Evolutionary conservation across 2,797 vertebrate species (phyloP).

Genomic region (Notolabrus celidotus): DNA sequence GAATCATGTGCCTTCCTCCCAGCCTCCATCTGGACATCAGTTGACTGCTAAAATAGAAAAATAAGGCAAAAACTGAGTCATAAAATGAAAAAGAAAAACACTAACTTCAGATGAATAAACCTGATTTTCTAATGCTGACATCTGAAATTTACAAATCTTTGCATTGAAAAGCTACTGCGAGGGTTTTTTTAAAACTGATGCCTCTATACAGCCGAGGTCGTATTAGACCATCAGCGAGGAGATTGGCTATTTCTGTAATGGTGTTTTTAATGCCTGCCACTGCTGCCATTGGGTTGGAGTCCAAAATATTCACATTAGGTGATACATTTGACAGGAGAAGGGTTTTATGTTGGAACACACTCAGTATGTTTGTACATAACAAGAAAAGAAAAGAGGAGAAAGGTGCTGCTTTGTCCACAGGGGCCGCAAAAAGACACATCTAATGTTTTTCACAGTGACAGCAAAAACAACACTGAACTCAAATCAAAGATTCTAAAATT

Average conservation of each 20-base stretch:
- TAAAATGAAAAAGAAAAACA: constrained; percentile 23
- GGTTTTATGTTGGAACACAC: not conserved
- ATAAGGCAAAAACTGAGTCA: constrained; percentile 37
- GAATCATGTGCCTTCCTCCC: constrained; percentile 45
- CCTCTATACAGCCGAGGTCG: not conserved
- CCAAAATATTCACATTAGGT: not conserved
- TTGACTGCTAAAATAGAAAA: constrained; percentile 51
- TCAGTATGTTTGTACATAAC: not conserved
- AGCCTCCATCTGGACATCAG: constrained; percentile 65
- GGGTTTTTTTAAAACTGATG: not conserved
- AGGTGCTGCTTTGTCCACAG: not conserved
- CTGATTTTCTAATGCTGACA: not conserved
- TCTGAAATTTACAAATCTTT: not conserved
- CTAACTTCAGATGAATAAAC: not conserved
- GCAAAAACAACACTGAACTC: too few relatives aligned
- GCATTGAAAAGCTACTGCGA: not conserved
- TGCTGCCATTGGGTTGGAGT: not conserved
- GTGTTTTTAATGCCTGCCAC: not conserved
- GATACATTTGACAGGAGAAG: not conserved
- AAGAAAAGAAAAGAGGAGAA: not conserved
- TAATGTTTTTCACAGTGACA: too few relatives aligned
- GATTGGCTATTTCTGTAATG: not conserved
- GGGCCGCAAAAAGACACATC: too few relatives aligned
- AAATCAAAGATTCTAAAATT: too few relatives aligned
- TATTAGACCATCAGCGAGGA: not conserved